Evolutionary conservation across 2,888 invertebrate genomes (phyloP).

Genomic region (Colostygia pectinataria): DNA sequence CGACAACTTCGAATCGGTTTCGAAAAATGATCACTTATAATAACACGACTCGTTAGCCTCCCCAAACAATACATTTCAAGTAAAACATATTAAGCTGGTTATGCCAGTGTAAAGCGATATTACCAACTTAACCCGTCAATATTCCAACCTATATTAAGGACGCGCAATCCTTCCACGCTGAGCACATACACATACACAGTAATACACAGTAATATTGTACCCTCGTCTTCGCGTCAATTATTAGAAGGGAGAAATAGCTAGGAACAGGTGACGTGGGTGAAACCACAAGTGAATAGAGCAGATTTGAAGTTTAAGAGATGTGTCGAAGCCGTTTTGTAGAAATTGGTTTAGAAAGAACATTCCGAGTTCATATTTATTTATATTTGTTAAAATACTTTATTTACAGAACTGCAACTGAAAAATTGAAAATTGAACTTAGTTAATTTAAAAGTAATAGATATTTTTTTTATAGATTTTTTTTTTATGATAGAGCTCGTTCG

Average conservation of each 20-base stretch:
- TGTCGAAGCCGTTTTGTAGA: constrained; percentile 2
- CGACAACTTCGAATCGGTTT: too few species aligned
- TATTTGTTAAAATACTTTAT: too few species aligned
- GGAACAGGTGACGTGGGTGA: constrained; percentile 49
- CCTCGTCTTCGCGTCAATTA: constrained; percentile 75
- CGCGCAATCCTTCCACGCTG: constrained; percentile 28
- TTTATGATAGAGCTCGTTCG: too few species aligned
- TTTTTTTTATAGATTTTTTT: too few species aligned
- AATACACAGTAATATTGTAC: constrained; percentile 43
- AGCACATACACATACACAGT: constrained; percentile 23
- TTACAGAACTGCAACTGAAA: too few species aligned
- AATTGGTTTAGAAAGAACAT: constrained; percentile 2
- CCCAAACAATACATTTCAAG: neutral
- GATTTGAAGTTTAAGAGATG: constrained; percentile 2
- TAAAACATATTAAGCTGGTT: neutral
- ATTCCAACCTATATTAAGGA: constrained; percentile 38
- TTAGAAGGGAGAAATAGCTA: constrained; percentile 38
- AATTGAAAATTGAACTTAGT: too few species aligned
- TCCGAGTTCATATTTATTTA: neutral
- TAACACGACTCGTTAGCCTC: too few species aligned
- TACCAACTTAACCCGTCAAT: constrained; percentile 42
- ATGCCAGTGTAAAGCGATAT: constrained; percentile 2
- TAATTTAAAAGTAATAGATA: too few species aligned
- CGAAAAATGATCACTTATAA: too few species aligned
- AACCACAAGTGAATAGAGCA: constrained; percentile 17